These are phyloP conservation scores for Micrasema minimum DNA, from an alignment of 1,140 invertebrate species.

Conservation along the genomic window DNA sequence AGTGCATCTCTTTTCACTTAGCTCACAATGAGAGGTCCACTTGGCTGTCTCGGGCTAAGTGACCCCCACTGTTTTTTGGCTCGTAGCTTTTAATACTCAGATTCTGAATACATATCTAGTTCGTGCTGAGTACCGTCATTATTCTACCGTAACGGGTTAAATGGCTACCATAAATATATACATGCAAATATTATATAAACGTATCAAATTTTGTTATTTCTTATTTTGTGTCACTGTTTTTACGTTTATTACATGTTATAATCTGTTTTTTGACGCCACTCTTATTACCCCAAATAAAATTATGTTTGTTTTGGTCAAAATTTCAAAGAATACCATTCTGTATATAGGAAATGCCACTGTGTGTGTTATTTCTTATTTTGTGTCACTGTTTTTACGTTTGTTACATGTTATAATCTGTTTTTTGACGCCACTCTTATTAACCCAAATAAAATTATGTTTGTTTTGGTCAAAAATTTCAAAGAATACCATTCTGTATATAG, in stretches of 20 bases:
- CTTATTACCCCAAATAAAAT: too few relatives aligned
- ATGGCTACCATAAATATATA: neutral
- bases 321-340: too few relatives aligned
- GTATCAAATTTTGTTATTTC: neutral
- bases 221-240: neutral
- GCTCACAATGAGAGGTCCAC: conserved; percentile 54
- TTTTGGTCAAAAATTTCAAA: too few relatives aligned
- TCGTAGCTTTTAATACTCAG: conserved; percentile 26
- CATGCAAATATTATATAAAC: neutral
- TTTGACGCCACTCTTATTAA: neutral
- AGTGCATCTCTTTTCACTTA: conserved; percentile 40
- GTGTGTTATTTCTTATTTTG: neutral
- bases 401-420: neutral
- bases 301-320: too few relatives aligned
- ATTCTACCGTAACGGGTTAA: neutral
- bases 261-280: neutral
- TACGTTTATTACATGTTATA: neutral
- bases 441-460: too few relatives aligned
- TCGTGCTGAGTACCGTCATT: neutral
- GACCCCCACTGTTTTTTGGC: conserved; percentile 55
- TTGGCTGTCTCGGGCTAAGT: conserved; percentile 55
- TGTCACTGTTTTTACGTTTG: neutral
- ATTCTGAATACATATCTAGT: neutral
- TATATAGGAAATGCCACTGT: too few relatives aligned
- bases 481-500: too few relatives aligned